phyloP scores from a whole-genome alignment of 1,140 invertebrate genomes.

The Drosophila truncata region DNA sequence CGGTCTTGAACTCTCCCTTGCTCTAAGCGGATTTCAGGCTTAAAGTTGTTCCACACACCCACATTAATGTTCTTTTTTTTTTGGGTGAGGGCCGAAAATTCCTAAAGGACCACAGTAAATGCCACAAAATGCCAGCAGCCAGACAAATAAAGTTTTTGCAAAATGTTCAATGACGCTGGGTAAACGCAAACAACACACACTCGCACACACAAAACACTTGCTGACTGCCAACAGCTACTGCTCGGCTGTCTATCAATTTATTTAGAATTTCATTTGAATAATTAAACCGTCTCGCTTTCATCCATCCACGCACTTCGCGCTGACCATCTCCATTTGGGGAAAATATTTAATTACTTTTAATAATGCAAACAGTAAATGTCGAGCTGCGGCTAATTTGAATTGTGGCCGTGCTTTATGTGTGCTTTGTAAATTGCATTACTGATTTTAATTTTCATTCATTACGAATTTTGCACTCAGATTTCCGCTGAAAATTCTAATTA shows the following conservation, averaged over 20 bases:
- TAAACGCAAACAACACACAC: constrained; percentile 9
- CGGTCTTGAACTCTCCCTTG: background rate
- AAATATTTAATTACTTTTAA: constrained; percentile 60
- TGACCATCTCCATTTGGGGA: constrained; percentile 27
- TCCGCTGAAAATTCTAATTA: constrained; percentile 16
- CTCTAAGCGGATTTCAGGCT: constrained; percentile 38
- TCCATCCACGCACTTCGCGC: constrained; percentile 6
- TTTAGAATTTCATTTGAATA: constrained; percentile 61
- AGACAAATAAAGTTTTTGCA: constrained; percentile 42
- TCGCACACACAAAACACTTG: constrained; percentile 13
- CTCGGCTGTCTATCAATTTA: constrained; percentile 26
- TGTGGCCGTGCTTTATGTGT: constrained; percentile 18
- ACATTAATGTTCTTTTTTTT: constrained; percentile 6
- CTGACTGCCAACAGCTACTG: constrained; percentile 10
- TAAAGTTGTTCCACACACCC: constrained; percentile 18
- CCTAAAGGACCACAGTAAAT: constrained; percentile 29
- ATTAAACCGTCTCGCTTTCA: constrained; percentile 46
- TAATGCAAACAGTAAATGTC: constrained; percentile 40
- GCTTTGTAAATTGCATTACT: constrained; percentile 28
- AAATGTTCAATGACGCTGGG: constrained; percentile 24
- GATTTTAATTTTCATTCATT: constrained; percentile 26
- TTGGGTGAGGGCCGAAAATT: constrained; percentile 7
- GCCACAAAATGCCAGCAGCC: constrained; percentile 41
- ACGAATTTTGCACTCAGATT: constrained; percentile 8
- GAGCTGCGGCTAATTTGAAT: constrained; percentile 36